Percentiles rank a stretch among this genome's conserved stretches.
Evolutionary conservation across 2,797 vertebrate genomes (phyloP).

Genomic region (Uromys caudimaculatus): DNA sequence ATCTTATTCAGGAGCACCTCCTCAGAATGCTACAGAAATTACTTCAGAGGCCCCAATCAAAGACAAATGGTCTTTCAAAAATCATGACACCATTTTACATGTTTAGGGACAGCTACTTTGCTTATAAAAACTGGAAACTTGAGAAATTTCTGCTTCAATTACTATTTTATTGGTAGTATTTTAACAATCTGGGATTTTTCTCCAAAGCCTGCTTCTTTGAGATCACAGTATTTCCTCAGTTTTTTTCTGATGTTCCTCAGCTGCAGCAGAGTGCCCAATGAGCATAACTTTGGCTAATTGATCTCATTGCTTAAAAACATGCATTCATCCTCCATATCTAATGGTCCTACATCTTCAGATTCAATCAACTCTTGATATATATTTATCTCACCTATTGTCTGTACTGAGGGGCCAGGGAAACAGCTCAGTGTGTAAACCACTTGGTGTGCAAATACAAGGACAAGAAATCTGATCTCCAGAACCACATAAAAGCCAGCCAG

Average conservation of each 20-base stretch:
- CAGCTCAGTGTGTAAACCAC: not conserved
- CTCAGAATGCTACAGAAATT: not conserved
- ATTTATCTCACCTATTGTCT: too few species aligned
- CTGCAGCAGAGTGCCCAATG: not conserved
- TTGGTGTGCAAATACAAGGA: not conserved
- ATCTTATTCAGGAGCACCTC: not conserved
- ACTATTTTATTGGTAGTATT: constrained; percentile 37
- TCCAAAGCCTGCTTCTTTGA: constrained; percentile 19
- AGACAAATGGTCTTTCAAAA: not conserved
- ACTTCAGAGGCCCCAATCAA: not conserved
- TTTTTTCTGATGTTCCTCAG: not conserved
- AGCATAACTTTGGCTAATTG: not conserved
- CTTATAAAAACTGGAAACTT: not conserved
- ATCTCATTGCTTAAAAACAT: constrained; percentile 14
- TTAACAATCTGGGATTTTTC: constrained; percentile 42
- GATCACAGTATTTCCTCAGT: not conserved
- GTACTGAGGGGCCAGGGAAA: not conserved
- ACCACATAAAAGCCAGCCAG: not conserved
- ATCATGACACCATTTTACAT: not conserved
- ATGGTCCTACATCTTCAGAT: not conserved
- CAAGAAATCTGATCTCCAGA: not conserved
- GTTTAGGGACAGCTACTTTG: not conserved
- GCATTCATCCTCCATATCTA: not conserved
- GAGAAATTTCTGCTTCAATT: not conserved
- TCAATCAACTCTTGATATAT: not conserved